Evolutionary conservation across 2,113 vertebrate genomes (phyloP), one percentile per base, ranked within the genome.

Genomic region (Herpailurus yagouaroundi): DNA sequence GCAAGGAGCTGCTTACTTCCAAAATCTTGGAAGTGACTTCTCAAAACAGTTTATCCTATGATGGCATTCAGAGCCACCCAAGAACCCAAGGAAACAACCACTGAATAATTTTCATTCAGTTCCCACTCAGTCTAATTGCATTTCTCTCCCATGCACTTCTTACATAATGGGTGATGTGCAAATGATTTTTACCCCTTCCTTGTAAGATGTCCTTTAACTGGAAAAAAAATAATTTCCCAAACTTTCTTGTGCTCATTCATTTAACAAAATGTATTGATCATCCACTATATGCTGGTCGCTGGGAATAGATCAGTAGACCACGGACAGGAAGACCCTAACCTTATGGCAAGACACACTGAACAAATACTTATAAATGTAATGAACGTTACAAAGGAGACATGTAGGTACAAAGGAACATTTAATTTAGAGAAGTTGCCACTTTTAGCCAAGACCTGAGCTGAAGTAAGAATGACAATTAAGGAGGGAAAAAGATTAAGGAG

Each of bases 61-160:
- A 68, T 84, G 19, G 18, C n/a, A 33, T 63, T 92, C 84, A 86
- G 4, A 87, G 19, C 23, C 64, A 73, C 79, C 73, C 19, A 88
- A 96, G 76, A 93, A 94, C 19, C 76, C 33, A 71, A 66, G 50
- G 64, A 95, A 95, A n/a, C 33, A 94, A 89, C 76, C 45, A 60
- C 66, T 88, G 83, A 84, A 45, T 74, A 96, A 36, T 76, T 93
- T 45, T 95, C 69, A 71, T 27, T 57, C 48, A 76, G 66, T 71
- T 93, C 92, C 66, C 38, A 4, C 80, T 89, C 27, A 74, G 55
- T 33, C n/a, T 91, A 88, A 82, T 69, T 94, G 68, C 19, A 82
- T 95, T 63, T 94, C 36, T 76, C 6, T 85, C 48, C 76, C 68
- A 55, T 69, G 31, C 38, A 1, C 69, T 95, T 92, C 66, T 88